A percentile compares a stretch with the other conserved stretches of the same genome.
Conservation (phyloP, 2,113 vertebrate genomes). For the Ginglymostoma cirratum region DNA sequence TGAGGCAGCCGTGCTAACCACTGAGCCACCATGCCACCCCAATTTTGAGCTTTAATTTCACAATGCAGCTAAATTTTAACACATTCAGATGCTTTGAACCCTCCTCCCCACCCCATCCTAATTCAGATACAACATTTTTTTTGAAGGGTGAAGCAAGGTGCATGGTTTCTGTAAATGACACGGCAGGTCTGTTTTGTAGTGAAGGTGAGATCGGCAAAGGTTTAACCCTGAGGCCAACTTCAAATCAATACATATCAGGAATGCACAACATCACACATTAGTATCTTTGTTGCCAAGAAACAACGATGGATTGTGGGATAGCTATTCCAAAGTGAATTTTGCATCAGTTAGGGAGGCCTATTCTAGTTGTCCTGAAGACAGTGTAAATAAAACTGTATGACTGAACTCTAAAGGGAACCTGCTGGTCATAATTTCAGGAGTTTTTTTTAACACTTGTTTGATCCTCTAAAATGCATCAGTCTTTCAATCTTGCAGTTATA, state of each 20-base stretch:
- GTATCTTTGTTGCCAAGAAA: constrained; percentile 29
- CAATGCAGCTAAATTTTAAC: neutral
- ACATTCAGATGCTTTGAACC: neutral
- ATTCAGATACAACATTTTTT: neutral
- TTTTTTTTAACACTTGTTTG: neutral
- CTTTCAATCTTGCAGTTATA: neutral
- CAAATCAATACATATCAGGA: constrained; percentile 32
- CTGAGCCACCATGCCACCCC: too few relatives aligned
- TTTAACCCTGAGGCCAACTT: constrained; percentile 20
- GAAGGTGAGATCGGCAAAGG: constrained; percentile 9
- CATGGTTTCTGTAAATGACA: constrained; percentile 26
- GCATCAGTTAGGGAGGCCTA: neutral
- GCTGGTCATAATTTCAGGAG: neutral
- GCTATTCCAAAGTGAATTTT: constrained; percentile 8
- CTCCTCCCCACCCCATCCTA: neutral
- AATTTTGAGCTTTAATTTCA: neutral
- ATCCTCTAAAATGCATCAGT: neutral
- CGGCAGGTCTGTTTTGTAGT: neutral
- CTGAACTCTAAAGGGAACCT: constrained; percentile 5
- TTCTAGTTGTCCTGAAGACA: constrained; percentile 2
- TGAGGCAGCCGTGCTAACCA: too few relatives aligned
- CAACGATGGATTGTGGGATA: constrained; percentile 1
- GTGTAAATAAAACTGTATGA: neutral
- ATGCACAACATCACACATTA: constrained; percentile 26
- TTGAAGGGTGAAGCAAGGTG: neutral